Base-by-base conservation (phyloP, 2,888 invertebrate species). In the Alcis repandata region DNA sequence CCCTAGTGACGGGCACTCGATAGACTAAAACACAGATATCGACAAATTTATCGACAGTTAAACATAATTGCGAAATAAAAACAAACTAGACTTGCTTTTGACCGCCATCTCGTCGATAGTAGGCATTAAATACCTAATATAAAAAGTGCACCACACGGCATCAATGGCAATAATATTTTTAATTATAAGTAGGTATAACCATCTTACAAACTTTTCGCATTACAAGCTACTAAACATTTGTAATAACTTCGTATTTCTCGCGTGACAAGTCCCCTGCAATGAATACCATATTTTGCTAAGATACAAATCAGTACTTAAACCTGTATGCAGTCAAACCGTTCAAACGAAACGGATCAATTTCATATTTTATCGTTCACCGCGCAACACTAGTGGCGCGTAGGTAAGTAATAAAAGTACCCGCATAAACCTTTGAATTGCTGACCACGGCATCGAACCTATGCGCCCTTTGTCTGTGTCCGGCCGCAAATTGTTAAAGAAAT, bases 401-500 rank as follows among this genome's bases (percentile, higher is more conserved):
- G 88, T 86, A 87, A 86, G 90, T 87, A 91, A 89, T 92, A 92
- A 91, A 91, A 84, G 88, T 84, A 84, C 90, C 91, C 91, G 91
- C 90, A 92, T 91, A 91, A 91, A 92, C 91, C 91, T 91, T 91
- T 89, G 90, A 89, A 92, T 90, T 85, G 92, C 92, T 92, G 92
- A 92, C 92, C 92, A 88, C 88, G 79, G 88, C 79, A 88, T 90
- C 88, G 89, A 89, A 87, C 89, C 85, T 87, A 84, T 83, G 87
- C 83, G 89, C 88, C 90, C 88, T 92, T 91, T 92, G 91, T 92
- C 88, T 87, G 85, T 85, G 86, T 83, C 86, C 85, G 77, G 84
- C 88, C 91, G 84, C 92, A 91, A 90, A 92, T 91, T 92, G 90
- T 92, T 91, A 87, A 92, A 92, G 91, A 91, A 92, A 91, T 92